Evolutionary conservation across 2,113 vertebrate genomes (phyloP).

Genomic region (Psittacula cyanocephala): DNA sequence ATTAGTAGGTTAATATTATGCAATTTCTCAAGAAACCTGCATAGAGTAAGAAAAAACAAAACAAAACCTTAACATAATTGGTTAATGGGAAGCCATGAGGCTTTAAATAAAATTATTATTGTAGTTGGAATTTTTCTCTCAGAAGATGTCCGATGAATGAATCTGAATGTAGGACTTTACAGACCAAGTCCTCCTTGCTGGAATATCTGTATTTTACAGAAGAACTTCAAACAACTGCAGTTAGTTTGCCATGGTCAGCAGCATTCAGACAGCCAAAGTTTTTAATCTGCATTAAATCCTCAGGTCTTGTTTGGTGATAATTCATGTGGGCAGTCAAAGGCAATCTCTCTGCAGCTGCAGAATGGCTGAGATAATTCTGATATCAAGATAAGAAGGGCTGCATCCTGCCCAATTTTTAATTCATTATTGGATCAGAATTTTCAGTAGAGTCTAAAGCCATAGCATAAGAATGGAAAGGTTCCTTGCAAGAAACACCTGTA

Average conservation of each 20-base stretch:
- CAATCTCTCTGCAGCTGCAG: not conserved
- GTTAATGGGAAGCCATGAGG: not conserved
- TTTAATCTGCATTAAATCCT: not conserved
- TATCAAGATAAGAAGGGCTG: not conserved
- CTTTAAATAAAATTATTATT: not conserved
- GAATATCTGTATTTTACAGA: not conserved
- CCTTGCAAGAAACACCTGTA: not conserved
- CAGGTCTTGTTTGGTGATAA: not conserved
- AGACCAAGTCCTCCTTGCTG: not conserved
- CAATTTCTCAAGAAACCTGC: not conserved
- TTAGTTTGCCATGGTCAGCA: not conserved
- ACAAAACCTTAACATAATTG: not conserved
- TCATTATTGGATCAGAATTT: not conserved
- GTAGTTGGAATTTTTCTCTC: not conserved
- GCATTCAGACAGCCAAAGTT: not conserved
- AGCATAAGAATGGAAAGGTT: not conserved
- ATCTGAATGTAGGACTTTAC: not conserved
- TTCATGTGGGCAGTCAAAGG: not conserved
- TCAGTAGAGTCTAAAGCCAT: not conserved
- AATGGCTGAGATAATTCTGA: not conserved
- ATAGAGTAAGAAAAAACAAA: not conserved
- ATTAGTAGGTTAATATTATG: not conserved
- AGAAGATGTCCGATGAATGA: not conserved
- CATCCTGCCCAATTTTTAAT: not conserved
- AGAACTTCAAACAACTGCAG: not conserved